Evolutionary conservation across 2,797 vertebrate species (phyloP).

Genomic region (Falco columbarius): DNA sequence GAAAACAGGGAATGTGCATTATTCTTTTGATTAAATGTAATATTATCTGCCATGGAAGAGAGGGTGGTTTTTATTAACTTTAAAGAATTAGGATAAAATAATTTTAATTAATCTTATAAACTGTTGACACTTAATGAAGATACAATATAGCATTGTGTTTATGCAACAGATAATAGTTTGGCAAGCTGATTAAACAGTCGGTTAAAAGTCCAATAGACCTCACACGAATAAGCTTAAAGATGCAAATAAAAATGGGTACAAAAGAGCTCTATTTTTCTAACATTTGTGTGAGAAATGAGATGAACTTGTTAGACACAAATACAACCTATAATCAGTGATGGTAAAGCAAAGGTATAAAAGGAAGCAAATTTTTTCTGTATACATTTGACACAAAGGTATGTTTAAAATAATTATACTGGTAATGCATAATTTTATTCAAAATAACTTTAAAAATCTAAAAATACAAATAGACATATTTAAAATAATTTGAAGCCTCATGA

Average conservation of each 20-base stretch:
- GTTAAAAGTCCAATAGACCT: background rate
- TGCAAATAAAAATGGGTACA: background rate
- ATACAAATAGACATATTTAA: background rate
- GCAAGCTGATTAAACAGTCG: background rate
- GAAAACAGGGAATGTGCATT: background rate
- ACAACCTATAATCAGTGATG: background rate
- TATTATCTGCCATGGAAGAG: background rate
- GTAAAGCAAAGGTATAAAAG: background rate
- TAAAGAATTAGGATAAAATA: background rate
- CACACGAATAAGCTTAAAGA: background rate
- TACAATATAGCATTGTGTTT: background rate
- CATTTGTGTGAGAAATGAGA: background rate
- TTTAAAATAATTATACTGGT: background rate
- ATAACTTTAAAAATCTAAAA: background rate
- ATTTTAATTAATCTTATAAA: background rate
- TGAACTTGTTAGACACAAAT: background rate
- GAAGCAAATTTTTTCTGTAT: background rate
- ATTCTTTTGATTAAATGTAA: background rate
- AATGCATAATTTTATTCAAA: background rate
- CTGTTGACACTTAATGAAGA: background rate
- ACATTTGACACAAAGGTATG: background rate
- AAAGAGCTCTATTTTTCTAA: background rate
- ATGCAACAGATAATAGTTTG: background rate
- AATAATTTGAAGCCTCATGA: background rate
- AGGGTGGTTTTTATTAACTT: background rate